Percentiles rank a stretch among this genome's conserved stretches.
Conservation (phyloP, 2,113 vertebrate species). For the Erinaceus europaeus region DNA sequence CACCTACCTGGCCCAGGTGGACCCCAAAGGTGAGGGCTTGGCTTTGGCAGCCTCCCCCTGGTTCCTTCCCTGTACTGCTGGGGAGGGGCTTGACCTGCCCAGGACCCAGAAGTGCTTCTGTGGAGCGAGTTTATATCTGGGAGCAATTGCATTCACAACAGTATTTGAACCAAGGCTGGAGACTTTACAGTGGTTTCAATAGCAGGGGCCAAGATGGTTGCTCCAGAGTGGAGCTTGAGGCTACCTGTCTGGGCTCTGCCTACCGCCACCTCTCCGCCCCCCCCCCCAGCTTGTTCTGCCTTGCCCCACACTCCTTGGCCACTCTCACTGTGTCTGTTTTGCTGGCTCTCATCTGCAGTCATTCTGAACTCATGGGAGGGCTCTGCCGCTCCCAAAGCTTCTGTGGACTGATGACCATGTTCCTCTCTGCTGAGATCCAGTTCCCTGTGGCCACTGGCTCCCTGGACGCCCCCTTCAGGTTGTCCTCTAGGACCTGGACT, state of each 20-base stretch:
- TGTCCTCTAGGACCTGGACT: background rate
- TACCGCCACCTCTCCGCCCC: too few relatives aligned
- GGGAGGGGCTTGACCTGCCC: background rate
- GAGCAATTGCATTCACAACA: background rate
- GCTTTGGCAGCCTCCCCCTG: conserved; percentile 3
- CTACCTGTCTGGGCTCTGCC: background rate
- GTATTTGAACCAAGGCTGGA: background rate
- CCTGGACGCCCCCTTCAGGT: background rate
- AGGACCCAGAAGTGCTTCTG: background rate
- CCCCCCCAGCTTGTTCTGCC: too few relatives aligned
- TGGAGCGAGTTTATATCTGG: background rate
- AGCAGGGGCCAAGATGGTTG: background rate
- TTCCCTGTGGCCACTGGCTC: background rate
- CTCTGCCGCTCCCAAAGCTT: background rate
- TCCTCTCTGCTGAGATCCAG: conserved; percentile 9
- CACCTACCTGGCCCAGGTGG: conserved; percentile 95
- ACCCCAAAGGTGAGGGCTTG: conserved; percentile 89
- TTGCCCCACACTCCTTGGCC: background rate
- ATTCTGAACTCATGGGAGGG: background rate
- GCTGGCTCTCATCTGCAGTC: background rate
- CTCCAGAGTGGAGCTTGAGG: background rate
- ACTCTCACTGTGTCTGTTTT: background rate
- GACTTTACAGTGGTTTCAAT: conserved; percentile 18
- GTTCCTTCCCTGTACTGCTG: background rate
- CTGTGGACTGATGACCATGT: background rate